These are phyloP conservation scores for Agonopterix heracliana DNA, from an alignment of 2,888 invertebrate genomes.

Conservation along the genomic window DNA sequence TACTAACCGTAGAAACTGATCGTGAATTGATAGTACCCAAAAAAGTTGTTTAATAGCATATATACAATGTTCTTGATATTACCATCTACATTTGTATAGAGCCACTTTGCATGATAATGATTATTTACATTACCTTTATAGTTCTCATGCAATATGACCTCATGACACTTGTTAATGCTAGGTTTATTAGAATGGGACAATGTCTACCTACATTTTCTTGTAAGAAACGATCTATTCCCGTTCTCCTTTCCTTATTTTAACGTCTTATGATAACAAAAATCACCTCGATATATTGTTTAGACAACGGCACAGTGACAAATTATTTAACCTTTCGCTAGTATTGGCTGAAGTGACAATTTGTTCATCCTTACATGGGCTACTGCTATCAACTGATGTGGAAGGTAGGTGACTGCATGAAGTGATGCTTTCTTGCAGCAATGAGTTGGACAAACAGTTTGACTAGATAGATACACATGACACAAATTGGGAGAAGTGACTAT, in stretches of 20 bases:
- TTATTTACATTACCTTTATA: too few species aligned
- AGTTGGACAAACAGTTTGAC: conserved; percentile 17
- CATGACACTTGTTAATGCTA: too few species aligned
- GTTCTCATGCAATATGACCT: too few species aligned
- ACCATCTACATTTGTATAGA: too few species aligned
- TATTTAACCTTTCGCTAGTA: conserved; percentile 13
- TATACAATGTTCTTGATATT: too few species aligned
- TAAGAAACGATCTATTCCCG: too few species aligned
- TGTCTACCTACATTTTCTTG: too few species aligned
- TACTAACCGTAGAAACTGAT: too few species aligned
- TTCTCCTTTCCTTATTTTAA: background rate
- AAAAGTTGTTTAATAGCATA: too few species aligned
- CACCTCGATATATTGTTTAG: conserved; percentile 27
- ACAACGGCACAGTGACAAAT: conserved; percentile 22
- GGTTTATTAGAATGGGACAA: too few species aligned
- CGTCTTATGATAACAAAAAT: conserved; percentile 31
- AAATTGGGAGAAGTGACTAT: conserved; percentile 9
- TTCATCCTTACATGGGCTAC: conserved; percentile 32
- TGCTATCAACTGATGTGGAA: conserved; percentile 16
- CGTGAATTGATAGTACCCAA: too few species aligned
- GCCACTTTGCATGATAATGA: too few species aligned
- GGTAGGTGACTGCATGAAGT: background rate
- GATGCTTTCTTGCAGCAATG: conserved; percentile 33
- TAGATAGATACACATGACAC: conserved; percentile 21
- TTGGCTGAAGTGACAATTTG: conserved; percentile 12